Percentiles rank a stretch among this genome's conserved stretches.
phyloP scores from a whole-genome alignment of 2,113 vertebrate species.

The Micromys minutus region DNA sequence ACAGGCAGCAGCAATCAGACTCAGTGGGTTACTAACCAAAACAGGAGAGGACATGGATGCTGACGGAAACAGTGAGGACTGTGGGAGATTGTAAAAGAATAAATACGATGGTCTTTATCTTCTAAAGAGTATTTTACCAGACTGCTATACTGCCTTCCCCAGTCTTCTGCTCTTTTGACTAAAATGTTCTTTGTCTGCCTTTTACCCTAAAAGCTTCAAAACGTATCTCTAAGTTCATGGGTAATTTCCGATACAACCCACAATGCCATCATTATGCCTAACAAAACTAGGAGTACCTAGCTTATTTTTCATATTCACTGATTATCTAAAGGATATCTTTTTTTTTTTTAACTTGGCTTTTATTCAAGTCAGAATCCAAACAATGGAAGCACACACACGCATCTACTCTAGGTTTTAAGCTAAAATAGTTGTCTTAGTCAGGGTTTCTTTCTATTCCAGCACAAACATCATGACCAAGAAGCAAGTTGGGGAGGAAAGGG shows the following conservation, averaged over 20 bases:
- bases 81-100: not conserved
- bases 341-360: not conserved
- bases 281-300: not conserved
- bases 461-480: no score
- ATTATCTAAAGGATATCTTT: slow-evolving; percentile 12
- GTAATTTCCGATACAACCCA: not conserved
- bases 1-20: not conserved
- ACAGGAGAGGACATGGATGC: not conserved
- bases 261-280: not conserved
- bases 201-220: not conserved
- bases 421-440: no score
- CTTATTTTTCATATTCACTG: not conserved
- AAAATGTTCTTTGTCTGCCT: not conserved
- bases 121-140: not conserved
- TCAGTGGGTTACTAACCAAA: not conserved
- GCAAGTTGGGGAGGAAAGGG: no score
- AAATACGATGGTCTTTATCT: not conserved
- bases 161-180: not conserved
- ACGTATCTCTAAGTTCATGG: not conserved
- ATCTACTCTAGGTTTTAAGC: slow-evolving; percentile 27
- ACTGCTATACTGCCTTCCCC: not conserved
- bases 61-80: not conserved
- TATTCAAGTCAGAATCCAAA: slow-evolving; percentile 35
- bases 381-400: not conserved
- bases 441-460: no score